A percentile compares a stretch with the other conserved stretches of the same genome.
phyloP scores from a whole-genome alignment of 64 coral and sea anemone genomes.

The Dendrophyllia cribrosa region DNA sequence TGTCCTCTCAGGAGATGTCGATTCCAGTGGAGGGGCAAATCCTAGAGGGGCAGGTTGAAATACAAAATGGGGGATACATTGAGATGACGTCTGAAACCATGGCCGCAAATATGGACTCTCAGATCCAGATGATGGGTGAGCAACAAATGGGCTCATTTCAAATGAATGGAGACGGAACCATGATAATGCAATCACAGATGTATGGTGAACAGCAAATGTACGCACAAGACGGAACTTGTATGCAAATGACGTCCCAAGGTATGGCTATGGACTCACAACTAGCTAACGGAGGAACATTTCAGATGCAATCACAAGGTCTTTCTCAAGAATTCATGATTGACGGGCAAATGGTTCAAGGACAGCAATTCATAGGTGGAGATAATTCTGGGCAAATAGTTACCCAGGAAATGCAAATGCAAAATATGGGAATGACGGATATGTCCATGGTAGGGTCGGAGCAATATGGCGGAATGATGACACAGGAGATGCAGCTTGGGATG shows the following conservation, averaged over 20 bases:
- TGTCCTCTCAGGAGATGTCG: conserved; percentile 32
- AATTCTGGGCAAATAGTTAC: neutral
- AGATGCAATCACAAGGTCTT: neutral
- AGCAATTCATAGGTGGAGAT: neutral
- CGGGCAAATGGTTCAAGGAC: conserved; percentile 7
- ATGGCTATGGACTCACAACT: neutral
- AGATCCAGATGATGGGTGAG: neutral
- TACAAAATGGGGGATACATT: conserved; percentile 19
- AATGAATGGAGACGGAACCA: conserved; percentile 23
- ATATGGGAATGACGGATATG: neutral
- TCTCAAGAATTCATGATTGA: neutral
- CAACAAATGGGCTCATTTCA: conserved; percentile 18
- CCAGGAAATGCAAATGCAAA: neutral
- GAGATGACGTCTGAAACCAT: conserved; percentile 23
- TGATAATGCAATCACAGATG: conserved; percentile 41
- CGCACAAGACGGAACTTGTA: neutral
- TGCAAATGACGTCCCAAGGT: neutral
- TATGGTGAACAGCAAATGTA: neutral
- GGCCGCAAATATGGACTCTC: conserved; percentile 26
- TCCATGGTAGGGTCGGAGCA: neutral
- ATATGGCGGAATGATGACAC: neutral
- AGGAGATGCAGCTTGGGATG: conserved; percentile 15
- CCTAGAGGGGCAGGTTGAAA: conserved; percentile 1
- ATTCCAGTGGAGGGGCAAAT: conserved; percentile 18
- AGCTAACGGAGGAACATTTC: no score